A percentile compares a stretch with the other conserved stretches of the same genome.
Evolutionary conservation across 2,113 vertebrate species (phyloP).

Genomic region (Cynocephalus volans): DNA sequence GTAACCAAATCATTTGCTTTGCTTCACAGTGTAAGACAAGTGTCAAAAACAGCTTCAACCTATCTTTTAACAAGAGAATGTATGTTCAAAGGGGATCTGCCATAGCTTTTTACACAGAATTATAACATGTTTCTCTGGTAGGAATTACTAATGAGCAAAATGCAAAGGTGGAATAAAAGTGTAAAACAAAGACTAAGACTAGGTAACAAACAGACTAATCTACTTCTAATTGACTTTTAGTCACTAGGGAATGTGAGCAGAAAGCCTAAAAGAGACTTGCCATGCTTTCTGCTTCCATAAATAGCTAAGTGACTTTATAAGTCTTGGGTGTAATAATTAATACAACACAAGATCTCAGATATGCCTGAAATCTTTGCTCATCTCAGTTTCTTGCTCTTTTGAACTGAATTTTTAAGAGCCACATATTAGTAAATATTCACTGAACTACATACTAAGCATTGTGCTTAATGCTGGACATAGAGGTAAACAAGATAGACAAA

Average conservation of each 20-base stretch:
- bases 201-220: not conserved
- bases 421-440: slow-evolving; percentile 6
- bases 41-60: slow-evolving; percentile 23
- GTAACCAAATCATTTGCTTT: slow-evolving; percentile 40
- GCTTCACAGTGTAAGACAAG: not conserved
- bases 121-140: not conserved
- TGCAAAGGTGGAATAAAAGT: slow-evolving; percentile 32
- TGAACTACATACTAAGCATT: not conserved
- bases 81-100: not conserved
- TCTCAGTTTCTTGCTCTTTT: slow-evolving; percentile 29
- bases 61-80: slow-evolving; percentile 20
- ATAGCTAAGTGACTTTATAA: slow-evolving; percentile 16
- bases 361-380: slow-evolving; percentile 36
- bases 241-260: slow-evolving; percentile 17
- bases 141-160: slow-evolving; percentile 37
- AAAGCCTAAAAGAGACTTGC: not conserved
- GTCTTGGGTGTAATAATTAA: not conserved
- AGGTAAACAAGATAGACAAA: slow-evolving; percentile 20
- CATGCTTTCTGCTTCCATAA: slow-evolving; percentile 39
- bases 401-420: slow-evolving; percentile 19
- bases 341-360: not conserved
- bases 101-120: not conserved
- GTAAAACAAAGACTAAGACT: slow-evolving; percentile 28
- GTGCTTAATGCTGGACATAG: not conserved
- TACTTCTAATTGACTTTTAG: slow-evolving; percentile 15